Conservation (phyloP, 2,797 vertebrate species). For the Podarcis lilfordi region DNA sequence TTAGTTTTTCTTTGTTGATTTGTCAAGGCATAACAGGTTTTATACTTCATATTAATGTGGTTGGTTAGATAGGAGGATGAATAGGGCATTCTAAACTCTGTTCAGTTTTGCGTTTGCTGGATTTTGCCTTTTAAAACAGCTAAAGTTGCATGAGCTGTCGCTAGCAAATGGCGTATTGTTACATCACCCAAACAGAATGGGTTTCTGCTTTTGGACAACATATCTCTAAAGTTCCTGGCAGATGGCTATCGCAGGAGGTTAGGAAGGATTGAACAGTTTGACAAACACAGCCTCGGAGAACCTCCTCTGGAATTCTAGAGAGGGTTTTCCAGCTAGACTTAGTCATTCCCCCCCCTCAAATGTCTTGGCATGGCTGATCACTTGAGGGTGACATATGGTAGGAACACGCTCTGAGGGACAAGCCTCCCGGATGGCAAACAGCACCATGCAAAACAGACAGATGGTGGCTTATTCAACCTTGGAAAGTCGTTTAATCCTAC, state of each 20-base stretch:
- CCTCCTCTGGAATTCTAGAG: slow-evolving; percentile 68
- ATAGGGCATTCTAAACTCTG: neutral
- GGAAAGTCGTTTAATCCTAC: slow-evolving; percentile 81
- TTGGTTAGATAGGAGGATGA: accelerated
- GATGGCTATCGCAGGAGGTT: slow-evolving; percentile 11
- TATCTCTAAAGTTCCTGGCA: slow-evolving; percentile 18
- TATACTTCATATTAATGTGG: neutral
- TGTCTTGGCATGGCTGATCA: slow-evolving; percentile 73
- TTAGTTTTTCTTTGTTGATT: neutral
- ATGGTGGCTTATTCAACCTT: slow-evolving; percentile 88
- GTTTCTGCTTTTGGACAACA: slow-evolving; percentile 3
- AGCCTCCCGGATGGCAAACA: slow-evolving; percentile 82
- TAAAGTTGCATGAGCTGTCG: slow-evolving; percentile 3
- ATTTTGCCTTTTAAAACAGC: slow-evolving; percentile 32
- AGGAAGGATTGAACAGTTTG: slow-evolving; percentile 46
- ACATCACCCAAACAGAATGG: neutral
- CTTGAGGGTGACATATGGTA: slow-evolving; percentile 87
- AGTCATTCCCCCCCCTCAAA: slow-evolving; percentile 66
- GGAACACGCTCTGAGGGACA: slow-evolving; percentile 84
- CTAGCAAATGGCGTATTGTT: neutral
- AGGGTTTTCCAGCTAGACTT: slow-evolving; percentile 68
- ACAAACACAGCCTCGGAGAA: slow-evolving; percentile 60
- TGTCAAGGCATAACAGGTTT: neutral
- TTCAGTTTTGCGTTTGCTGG: neutral
- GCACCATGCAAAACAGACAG: slow-evolving; percentile 85